Conservation (phyloP, 2,113 vertebrate species). For the Furnarius figulus region DNA sequence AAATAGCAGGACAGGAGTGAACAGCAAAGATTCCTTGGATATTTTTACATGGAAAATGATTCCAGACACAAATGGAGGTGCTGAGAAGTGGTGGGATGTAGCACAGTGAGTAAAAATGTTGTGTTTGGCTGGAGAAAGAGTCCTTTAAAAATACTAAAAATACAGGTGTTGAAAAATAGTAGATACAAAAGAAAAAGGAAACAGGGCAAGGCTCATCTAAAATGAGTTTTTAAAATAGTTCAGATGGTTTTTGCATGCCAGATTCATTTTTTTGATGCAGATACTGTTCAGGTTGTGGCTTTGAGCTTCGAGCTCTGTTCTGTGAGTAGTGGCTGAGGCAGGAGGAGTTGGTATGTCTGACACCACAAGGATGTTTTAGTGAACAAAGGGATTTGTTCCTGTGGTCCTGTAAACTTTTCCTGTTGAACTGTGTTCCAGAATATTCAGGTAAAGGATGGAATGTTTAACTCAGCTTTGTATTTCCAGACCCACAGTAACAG, state of each 20-base stretch:
- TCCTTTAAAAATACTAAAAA: not conserved
- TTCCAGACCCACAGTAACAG: not conserved
- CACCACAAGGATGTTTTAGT: not conserved
- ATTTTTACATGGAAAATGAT: not conserved
- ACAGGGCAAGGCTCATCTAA: not conserved
- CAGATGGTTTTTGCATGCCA: not conserved
- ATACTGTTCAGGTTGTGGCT: not conserved
- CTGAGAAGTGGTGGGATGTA: not conserved
- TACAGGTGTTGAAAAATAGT: not conserved
- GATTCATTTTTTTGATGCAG: not conserved
- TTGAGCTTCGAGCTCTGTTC: not conserved
- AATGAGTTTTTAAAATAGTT: fast-evolving
- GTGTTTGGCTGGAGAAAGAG: not conserved
- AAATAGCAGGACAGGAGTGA: not conserved
- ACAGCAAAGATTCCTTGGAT: not conserved
- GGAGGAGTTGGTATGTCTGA: not conserved
- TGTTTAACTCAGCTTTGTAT: too few relatives aligned
- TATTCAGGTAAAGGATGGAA: not conserved
- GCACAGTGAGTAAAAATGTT: not conserved
- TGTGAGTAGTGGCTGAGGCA: not conserved
- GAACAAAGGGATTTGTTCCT: not conserved
- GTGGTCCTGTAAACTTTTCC: not conserved
- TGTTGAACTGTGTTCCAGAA: not conserved
- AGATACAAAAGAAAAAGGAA: not conserved
- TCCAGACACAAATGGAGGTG: not conserved